Base-by-base conservation (phyloP, 2,888 invertebrate genomes). In the Carpatolechia fugitivella region DNA sequence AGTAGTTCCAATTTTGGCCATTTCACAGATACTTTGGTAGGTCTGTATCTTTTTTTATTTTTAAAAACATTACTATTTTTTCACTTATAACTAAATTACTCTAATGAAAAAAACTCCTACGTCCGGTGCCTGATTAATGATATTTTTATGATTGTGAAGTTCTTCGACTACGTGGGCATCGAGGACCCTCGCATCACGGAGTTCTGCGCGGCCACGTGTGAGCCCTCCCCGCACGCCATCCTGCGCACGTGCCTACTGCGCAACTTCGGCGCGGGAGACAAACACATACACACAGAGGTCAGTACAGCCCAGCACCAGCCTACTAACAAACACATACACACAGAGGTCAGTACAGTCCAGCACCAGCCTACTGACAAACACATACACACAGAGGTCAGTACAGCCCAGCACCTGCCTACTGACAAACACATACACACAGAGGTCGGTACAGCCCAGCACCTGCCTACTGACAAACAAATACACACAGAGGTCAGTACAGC, bases 151-250 rank as follows among this genome's bases (percentile, higher is more conserved):
- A 6, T 20, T 41, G 10, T 4, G 5, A 72, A 94, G 93, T 97
- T 97, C 74, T 98, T 98, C 79, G 98, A 99, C 89, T 95, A 96
- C 80, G 96, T 99, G 64, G 93, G 94, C 65, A 96, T 99, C 55
- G 96, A 96, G 76, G 99, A 99, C 91, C 97, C 98, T 0, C 93
- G 99, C 62, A 96, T 99, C 29, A 93, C 96, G 44, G 98, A 98
- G 83, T 95, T 99, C 82, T 99, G 98, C 85, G 95, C 95, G n/a
- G 97, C 97, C 80, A 97, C 98, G 0, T 98, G 98, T 48, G 98
- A 99, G 85, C 98, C 98, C 0, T 95, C 96, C 8, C 99, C 99
- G 0, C 98, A 97, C 89, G 96, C 97, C 65, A 96, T 99, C 61
- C 91, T 99, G 54, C 90, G 97, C 47, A 98, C 98, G 4, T 98